Evolutionary conservation across 1,140 invertebrate species (phyloP).

Genomic region (Penaeus vannamei): DNA sequence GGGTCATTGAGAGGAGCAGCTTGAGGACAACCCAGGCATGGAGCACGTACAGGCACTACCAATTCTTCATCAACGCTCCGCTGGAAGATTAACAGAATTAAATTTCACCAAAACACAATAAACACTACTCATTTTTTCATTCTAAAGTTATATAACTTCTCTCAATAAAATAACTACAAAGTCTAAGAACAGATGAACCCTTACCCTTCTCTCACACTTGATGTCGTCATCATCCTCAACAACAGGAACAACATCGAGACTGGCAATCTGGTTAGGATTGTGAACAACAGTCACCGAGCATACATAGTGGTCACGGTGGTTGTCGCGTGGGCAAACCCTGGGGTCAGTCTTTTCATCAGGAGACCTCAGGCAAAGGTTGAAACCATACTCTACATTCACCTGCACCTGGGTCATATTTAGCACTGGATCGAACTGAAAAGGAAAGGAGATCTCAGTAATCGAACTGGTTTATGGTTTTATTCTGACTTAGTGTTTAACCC

Average conservation of each 20-base stretch:
- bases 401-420: slow-evolving; percentile 61
- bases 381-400: slow-evolving; percentile 65
- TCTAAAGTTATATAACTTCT: neutral
- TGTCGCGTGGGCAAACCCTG: slow-evolving; percentile 60
- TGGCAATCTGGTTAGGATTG: slow-evolving; percentile 60
- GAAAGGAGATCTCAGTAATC: neutral
- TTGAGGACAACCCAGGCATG: slow-evolving; percentile 63
- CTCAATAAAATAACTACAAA: neutral
- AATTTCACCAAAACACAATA: neutral
- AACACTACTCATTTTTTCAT: no score
- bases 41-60: slow-evolving; percentile 53
- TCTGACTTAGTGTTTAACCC: no score
- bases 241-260: slow-evolving; percentile 57
- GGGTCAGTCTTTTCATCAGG: slow-evolving; percentile 44
- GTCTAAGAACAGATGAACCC: neutral
- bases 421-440: slow-evolving; percentile 58
- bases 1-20: slow-evolving; percentile 63
- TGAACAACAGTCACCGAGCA: slow-evolving; percentile 63
- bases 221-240: slow-evolving; percentile 63
- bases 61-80: slow-evolving; percentile 56
- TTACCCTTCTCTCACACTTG: slow-evolving; percentile 64
- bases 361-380: slow-evolving; percentile 63
- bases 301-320: slow-evolving; percentile 51
- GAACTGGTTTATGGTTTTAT: neutral
- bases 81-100: neutral